Conservation (phyloP, 64 coral and sea anemone species). For the Montipora sp. region DNA sequence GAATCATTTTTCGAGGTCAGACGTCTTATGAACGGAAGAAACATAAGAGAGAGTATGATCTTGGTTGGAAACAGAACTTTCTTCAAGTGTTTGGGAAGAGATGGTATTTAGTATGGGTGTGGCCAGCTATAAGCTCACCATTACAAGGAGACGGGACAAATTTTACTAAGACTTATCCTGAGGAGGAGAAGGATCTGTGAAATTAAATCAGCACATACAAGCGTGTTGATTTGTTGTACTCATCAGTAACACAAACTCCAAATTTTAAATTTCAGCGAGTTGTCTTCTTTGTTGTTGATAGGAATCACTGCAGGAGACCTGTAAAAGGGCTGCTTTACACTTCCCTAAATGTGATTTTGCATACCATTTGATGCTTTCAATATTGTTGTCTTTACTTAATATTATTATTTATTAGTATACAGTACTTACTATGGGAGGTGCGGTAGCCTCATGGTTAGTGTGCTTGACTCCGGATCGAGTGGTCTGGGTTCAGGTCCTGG, state of each 20-base stretch:
- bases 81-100: slow-evolving; percentile 74
- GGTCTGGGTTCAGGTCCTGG: too few species aligned
- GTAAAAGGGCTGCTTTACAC: too few species aligned
- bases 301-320: too few species aligned
- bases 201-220: background rate
- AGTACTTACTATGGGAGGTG: too few species aligned
- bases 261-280: too few species aligned
- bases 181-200: slow-evolving; percentile 59
- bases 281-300: too few species aligned
- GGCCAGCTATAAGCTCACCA: slow-evolving; percentile 72
- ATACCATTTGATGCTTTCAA: too few species aligned
- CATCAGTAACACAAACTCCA: background rate
- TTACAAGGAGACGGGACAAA: slow-evolving; percentile 88
- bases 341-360: too few species aligned
- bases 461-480: too few species aligned
- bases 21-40: slow-evolving; percentile 93
- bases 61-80: slow-evolving; percentile 84
- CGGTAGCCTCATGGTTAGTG: too few species aligned
- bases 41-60: slow-evolving; percentile 79
- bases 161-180: slow-evolving; percentile 55
- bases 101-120: slow-evolving; percentile 87
- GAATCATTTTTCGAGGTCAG: slow-evolving; percentile 88
- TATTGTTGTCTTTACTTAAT: too few species aligned
- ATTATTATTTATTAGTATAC: too few species aligned
- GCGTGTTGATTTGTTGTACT: background rate